A percentile compares a stretch with the other conserved stretches of the same genome.
phyloP scores from a whole-genome alignment of 2,888 invertebrate genomes.

The Xestia c-nigrum region DNA sequence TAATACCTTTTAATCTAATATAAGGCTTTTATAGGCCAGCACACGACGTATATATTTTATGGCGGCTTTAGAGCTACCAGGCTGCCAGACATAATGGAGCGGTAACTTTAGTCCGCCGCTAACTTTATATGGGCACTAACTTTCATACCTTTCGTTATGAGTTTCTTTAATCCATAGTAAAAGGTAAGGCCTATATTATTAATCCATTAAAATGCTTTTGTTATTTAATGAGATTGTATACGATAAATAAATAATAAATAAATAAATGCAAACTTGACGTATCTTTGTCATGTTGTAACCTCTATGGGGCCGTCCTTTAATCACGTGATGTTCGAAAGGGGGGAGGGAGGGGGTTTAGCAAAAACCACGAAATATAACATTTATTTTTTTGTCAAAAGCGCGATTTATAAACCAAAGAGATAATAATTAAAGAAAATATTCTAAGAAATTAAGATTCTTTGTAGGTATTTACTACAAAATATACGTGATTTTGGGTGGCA shows the following conservation, averaged over 20 bases:
- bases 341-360: too few relatives aligned
- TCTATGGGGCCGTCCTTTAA: neutral
- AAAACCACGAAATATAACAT: too few relatives aligned
- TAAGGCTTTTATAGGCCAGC: constrained; percentile 44
- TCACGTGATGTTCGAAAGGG: too few relatives aligned
- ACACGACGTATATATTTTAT: constrained; percentile 57
- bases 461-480: too few relatives aligned
- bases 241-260: too few relatives aligned
- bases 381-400: too few relatives aligned
- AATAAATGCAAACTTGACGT: neutral
- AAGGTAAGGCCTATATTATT: constrained; percentile 2
- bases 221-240: neutral
- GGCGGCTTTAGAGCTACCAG: constrained; percentile 52
- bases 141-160: constrained; percentile 43
- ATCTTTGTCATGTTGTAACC: neutral
- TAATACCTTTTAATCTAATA: constrained; percentile 51
- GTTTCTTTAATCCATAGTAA: constrained; percentile 19
- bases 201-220: neutral
- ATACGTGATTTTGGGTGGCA: too few relatives aligned
- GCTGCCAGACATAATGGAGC: constrained; percentile 55
- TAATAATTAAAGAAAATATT: too few relatives aligned
- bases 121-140: constrained; percentile 53
- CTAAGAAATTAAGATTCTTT: too few relatives aligned
- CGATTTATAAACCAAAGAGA: too few relatives aligned
- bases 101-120: constrained; percentile 47